phyloP scores from a whole-genome alignment of 2,888 invertebrate species.

The Thera britannica region DNA sequence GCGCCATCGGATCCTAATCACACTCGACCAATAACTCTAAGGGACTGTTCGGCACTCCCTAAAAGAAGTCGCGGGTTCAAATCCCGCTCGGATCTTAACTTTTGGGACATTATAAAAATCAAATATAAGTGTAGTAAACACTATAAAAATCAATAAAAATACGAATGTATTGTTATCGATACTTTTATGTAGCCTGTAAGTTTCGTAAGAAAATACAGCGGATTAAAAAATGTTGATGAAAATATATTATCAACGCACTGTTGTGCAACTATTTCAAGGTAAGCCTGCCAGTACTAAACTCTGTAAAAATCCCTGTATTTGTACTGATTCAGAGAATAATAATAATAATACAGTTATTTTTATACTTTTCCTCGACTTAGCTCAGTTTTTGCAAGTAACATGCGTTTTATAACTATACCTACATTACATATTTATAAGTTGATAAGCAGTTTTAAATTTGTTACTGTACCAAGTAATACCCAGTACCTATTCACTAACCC shows the following conservation, averaged over 20 bases:
- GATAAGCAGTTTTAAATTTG: too few relatives aligned
- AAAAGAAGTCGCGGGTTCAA: too few relatives aligned
- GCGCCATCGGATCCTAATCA: too few relatives aligned
- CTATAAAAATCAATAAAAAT: too few relatives aligned
- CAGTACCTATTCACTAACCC: too few relatives aligned
- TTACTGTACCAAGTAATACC: too few relatives aligned
- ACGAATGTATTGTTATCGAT: too few relatives aligned
- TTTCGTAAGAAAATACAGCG: neutral
- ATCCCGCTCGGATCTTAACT: too few relatives aligned
- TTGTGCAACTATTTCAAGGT: conserved; percentile 16
- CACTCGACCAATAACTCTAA: too few relatives aligned
- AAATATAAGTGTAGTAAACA: too few relatives aligned
- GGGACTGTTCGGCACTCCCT: too few relatives aligned
- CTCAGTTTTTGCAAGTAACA: neutral
- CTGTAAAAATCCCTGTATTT: neutral
- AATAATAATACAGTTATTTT: neutral
- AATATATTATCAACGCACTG: neutral
- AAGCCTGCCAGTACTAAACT: conserved; percentile 8
- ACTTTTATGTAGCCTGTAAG: neutral
- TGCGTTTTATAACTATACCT: neutral
- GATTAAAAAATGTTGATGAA: neutral
- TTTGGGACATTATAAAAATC: too few relatives aligned
- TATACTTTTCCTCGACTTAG: neutral
- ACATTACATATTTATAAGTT: neutral
- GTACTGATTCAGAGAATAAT: neutral